A percentile compares a stretch with the other conserved stretches of the same genome.
Evolutionary conservation across 2,888 invertebrate species (phyloP).

Genomic region (Spatulosminthurus flaviceps): DNA sequence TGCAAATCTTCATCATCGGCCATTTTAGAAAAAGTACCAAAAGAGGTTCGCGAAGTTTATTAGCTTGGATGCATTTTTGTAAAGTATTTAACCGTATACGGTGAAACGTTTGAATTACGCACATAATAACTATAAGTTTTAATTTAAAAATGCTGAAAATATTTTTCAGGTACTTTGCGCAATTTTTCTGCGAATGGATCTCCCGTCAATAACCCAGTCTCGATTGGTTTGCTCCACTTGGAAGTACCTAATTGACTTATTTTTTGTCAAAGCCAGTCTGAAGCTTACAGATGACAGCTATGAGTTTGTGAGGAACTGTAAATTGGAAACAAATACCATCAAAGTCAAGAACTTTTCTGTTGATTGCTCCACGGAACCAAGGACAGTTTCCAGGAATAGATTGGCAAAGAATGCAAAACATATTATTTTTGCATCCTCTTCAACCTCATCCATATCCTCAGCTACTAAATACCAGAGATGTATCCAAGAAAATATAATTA

Average conservation of each 20-base stretch:
- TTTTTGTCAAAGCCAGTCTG: conserved; percentile 8
- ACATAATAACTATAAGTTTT: too few relatives aligned
- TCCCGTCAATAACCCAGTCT: background rate
- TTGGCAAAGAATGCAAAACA: conserved; percentile 30
- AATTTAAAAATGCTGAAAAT: too few relatives aligned
- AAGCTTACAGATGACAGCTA: conserved; percentile 28
- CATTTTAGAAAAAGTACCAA: too few relatives aligned
- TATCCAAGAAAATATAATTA: conserved; percentile 11
- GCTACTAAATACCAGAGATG: background rate
- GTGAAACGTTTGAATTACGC: too few relatives aligned
- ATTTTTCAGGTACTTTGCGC: background rate
- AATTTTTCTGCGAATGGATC: conserved; percentile 26
- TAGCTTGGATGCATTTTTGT: too few relatives aligned
- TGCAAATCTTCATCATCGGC: too few relatives aligned
- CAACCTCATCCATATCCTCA: background rate
- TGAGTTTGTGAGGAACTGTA: conserved; percentile 5
- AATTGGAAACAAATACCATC: background rate
- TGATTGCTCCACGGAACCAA: conserved; percentile 26
- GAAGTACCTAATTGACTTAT: background rate
- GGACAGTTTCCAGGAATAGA: conserved; percentile 1
- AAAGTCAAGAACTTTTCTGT: conserved; percentile 10
- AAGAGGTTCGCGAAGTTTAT: too few relatives aligned
- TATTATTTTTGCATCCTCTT: conserved; percentile 23
- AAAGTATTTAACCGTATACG: too few relatives aligned
- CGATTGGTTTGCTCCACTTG: conserved; percentile 22